These are phyloP conservation scores for Leucoraja ocellata DNA, from an alignment of 2,797 vertebrate genomes.

Conservation along the genomic window DNA sequence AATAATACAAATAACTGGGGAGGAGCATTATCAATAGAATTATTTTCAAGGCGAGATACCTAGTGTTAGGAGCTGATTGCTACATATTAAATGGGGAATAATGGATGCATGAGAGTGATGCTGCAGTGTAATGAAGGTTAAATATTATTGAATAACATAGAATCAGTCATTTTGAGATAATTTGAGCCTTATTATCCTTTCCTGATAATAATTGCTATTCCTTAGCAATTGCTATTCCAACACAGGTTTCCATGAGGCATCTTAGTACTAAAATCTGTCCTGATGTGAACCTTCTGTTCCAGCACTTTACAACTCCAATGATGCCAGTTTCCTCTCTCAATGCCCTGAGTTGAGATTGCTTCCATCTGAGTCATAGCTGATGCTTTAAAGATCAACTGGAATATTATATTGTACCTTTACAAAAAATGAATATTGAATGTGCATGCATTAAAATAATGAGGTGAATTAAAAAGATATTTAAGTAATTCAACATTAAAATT, in stretches of 20 bases:
- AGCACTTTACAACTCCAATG: not conserved
- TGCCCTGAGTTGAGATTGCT: too few species aligned
- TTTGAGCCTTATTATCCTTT: not conserved
- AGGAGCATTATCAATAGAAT: not conserved
- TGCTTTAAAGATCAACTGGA: not conserved
- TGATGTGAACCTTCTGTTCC: not conserved
- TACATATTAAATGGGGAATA: not conserved
- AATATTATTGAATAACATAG: not conserved
- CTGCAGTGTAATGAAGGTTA: not conserved
- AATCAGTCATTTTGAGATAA: not conserved
- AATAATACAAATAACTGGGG: not conserved
- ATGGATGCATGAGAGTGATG: not conserved
- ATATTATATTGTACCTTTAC: not conserved
- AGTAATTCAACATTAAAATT: not conserved
- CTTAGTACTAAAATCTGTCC: not conserved
- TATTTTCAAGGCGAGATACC: not conserved
- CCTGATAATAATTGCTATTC: not conserved
- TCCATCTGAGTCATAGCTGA: too few species aligned
- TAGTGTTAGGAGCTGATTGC: not conserved
- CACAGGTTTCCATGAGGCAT: not conserved
- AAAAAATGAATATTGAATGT: not conserved
- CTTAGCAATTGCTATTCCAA: not conserved
- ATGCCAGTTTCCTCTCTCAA: not conserved
- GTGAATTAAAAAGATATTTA: not conserved
- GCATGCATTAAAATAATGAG: not conserved